Evolutionary conservation across 2,888 invertebrate species (phyloP).

Genomic region (Myopa testacea): DNA sequence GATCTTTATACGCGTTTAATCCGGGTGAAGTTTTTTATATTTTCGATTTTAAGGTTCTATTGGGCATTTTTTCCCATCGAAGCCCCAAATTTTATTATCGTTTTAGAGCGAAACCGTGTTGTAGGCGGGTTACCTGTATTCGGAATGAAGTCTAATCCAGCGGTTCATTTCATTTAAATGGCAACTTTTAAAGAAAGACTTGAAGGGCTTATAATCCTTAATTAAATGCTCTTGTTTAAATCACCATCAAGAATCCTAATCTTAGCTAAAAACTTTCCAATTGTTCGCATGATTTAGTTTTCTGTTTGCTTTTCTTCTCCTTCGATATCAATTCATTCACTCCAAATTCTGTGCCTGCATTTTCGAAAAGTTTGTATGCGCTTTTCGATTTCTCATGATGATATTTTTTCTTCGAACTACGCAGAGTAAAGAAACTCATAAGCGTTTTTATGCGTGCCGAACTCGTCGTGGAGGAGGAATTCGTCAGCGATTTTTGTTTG

Average conservation of each 20-base stretch:
- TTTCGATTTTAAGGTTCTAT: too few species aligned
- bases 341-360: constrained; percentile 52
- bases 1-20: too few species aligned
- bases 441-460: constrained; percentile 50
- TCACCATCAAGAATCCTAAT: neutral
- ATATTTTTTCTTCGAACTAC: constrained; percentile 62
- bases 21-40: too few species aligned
- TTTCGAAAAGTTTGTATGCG: constrained; percentile 57
- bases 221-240: neutral
- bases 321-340: constrained; percentile 35
- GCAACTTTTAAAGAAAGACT: too few species aligned
- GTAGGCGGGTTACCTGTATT: too few species aligned
- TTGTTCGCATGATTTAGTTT: constrained; percentile 63
- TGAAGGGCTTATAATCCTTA: too few species aligned
- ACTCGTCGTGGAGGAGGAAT: constrained; percentile 33
- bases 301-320: constrained; percentile 42
- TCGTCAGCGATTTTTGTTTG: constrained; percentile 45
- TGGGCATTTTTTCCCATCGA: too few species aligned
- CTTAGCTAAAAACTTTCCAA: constrained; percentile 55
- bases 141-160: too few species aligned
- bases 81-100: too few species aligned
- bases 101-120: too few species aligned
- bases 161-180: too few species aligned
- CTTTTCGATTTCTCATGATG: constrained; percentile 54
- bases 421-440: constrained; percentile 53